These are phyloP conservation scores for Drosophila jambulina DNA, from an alignment of 1,140 invertebrate species.

Conservation along the genomic window DNA sequence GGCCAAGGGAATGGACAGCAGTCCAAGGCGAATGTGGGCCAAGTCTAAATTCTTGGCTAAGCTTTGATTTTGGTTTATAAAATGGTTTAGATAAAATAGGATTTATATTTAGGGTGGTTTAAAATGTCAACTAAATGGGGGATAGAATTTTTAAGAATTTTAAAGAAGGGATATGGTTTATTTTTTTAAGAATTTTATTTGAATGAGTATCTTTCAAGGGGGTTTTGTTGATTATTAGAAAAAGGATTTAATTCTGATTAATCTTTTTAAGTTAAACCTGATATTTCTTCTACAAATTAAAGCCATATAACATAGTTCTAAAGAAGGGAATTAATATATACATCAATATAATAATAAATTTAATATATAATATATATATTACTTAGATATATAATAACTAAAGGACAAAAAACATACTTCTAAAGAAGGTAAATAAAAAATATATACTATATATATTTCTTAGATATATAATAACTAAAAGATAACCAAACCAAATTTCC, in stretches of 20 bases:
- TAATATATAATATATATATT: no score
- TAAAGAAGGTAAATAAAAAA: no score
- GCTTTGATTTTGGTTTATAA: slow-evolving; percentile 1
- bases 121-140: background rate
- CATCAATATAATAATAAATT: background rate
- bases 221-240: background rate
- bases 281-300: background rate
- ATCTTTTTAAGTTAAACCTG: background rate
- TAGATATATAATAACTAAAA: no score
- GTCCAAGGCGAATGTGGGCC: slow-evolving; percentile 21
- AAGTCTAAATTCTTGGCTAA: slow-evolving; percentile 6
- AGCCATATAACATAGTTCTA: background rate
- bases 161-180: background rate
- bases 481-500: no score
- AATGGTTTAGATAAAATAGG: background rate
- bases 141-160: background rate
- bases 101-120: background rate
- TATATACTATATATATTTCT: no score
- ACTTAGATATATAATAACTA: background rate
- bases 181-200: background rate
- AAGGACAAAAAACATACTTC: no score
- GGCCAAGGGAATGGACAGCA: background rate
- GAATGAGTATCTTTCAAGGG: background rate
- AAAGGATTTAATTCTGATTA: background rate
- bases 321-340: background rate